Evolutionary conservation across 1,140 invertebrate species (phyloP), one percentile per base, ranked within the genome.

Genomic region (Carcinoscorpius rotundicauda): DNA sequence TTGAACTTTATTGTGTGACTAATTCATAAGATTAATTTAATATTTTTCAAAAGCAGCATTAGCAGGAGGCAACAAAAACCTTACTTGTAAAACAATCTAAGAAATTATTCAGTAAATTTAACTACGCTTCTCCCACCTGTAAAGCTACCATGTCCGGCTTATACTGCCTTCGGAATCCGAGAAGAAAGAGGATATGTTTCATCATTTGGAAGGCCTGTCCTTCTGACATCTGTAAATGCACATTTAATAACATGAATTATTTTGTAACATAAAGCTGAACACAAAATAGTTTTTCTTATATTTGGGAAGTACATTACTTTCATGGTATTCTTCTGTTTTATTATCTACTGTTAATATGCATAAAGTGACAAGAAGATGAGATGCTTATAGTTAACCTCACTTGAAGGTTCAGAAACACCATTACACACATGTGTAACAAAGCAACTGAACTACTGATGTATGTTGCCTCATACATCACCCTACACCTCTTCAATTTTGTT

Each of bases 81-180:
- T 29, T 29, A 29, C 29, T 29, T 29, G 29, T 29, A 29, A 29
- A 29, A 29, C 29, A 29, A 29, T 29, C 29, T 29, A 29, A 29
- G 29, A 29, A 29, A 29, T 29, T 29, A 29, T 29, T 29, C 29
- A 29, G 29, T 29, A 29, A 53, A 66, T 66, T 8, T 48, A 48
- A 66, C 60, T 8, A 51, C 64, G 63, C 48, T 49, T 59, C n/a
- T 64, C 66, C 69, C 68, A 82, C 84, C 81, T 96, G 93, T 53
- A 98, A 80, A 52, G 90, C 91, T 58, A 86, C 85, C 92, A 97
- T 96, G 73, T 96, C 93, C 3, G 93, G 91, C 62, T 92, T 80
- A 75, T 95, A 97, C 72, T 94, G 87, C 74, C 86, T 87, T 61
- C 94, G 77, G 52, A 97, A 80, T 6, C 89, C 88, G 65, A 93